These are phyloP conservation scores for Anthophora plumipes DNA, from an alignment of 2,888 invertebrate genomes.

Conservation along the genomic window DNA sequence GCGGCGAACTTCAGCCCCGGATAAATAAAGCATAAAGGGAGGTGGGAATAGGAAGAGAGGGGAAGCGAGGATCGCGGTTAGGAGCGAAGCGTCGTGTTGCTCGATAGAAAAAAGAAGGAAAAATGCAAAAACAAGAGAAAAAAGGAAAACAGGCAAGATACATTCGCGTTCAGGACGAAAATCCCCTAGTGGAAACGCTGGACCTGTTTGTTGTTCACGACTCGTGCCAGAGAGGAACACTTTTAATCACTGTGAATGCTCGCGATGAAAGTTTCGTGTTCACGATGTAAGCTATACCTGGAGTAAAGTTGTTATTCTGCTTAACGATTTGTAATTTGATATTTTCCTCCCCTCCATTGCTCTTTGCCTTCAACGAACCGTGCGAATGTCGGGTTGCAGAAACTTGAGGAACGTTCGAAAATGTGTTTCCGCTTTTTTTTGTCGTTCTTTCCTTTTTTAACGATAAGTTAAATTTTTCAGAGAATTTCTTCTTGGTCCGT, in stretches of 20 bases:
- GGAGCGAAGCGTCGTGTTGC: not conserved
- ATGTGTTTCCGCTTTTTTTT: too few species aligned
- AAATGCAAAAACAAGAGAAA: too few species aligned
- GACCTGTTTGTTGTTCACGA: not conserved
- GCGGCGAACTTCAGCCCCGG: slow-evolving; percentile 32
- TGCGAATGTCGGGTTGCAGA: too few species aligned
- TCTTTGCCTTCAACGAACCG: too few species aligned
- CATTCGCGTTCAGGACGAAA: slow-evolving; percentile 1
- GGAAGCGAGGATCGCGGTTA: too few species aligned
- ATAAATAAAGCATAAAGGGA: slow-evolving; percentile 47
- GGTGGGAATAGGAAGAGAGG: not conserved
- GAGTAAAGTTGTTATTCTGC: slow-evolving; percentile 2
- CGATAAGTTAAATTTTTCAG: too few species aligned
- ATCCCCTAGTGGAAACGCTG: not conserved
- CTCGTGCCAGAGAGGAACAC: not conserved
- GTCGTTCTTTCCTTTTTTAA: too few species aligned
- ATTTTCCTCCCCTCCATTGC: not conserved
- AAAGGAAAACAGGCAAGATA: too few species aligned
- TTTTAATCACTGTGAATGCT: slow-evolving; percentile 23
- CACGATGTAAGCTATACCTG: not conserved
- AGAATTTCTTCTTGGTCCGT: too few species aligned
- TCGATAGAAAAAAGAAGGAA: slow-evolving; percentile 19
- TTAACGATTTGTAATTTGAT: slow-evolving; percentile 18
- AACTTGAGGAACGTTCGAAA: too few species aligned
- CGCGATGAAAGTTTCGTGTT: slow-evolving; percentile 21